Percentiles rank a stretch among this genome's conserved stretches.
phyloP scores from a whole-genome alignment of 2,888 invertebrate genomes.

The Hypolimnas misippus region DNA sequence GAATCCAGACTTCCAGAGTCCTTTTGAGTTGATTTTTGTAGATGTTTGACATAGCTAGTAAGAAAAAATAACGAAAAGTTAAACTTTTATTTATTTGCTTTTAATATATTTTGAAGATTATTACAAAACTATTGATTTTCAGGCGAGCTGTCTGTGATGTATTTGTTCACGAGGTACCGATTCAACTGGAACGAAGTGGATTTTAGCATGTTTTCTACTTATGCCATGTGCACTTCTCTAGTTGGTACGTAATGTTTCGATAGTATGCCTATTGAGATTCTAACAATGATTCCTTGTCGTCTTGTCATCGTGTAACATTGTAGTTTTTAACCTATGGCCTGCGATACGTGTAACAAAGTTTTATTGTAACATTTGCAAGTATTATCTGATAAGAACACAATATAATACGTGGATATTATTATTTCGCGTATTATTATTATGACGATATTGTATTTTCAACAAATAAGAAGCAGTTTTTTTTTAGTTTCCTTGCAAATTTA shows the following conservation, averaged over 20 bases:
- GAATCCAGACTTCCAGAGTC: too few species aligned
- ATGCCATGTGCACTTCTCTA: constrained; percentile 92
- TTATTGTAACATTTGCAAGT: not conserved
- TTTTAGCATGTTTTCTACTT: constrained; percentile 93
- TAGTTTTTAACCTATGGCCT: constrained; percentile 17
- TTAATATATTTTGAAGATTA: not conserved
- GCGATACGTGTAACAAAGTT: constrained; percentile 11
- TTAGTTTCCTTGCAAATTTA: too few species aligned
- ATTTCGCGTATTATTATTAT: too few species aligned
- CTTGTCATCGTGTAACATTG: not conserved
- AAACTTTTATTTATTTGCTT: too few species aligned
- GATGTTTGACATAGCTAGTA: too few species aligned
- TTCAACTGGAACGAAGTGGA: constrained; percentile 96
- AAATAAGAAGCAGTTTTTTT: too few species aligned
- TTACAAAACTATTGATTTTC: constrained; percentile 57
- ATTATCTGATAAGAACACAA: not conserved
- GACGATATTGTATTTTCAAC: not conserved
- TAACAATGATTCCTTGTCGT: constrained; percentile 19
- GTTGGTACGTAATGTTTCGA: constrained; percentile 83
- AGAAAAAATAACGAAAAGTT: too few species aligned
- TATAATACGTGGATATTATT: not conserved
- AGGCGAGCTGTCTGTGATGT: constrained; percentile 94
- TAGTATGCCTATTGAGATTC: constrained; percentile 21
- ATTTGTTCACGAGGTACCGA: constrained; percentile 91
- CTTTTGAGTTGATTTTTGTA: too few species aligned